Conservation (phyloP, 2,113 vertebrate species). For the Colius striatus region DNA sequence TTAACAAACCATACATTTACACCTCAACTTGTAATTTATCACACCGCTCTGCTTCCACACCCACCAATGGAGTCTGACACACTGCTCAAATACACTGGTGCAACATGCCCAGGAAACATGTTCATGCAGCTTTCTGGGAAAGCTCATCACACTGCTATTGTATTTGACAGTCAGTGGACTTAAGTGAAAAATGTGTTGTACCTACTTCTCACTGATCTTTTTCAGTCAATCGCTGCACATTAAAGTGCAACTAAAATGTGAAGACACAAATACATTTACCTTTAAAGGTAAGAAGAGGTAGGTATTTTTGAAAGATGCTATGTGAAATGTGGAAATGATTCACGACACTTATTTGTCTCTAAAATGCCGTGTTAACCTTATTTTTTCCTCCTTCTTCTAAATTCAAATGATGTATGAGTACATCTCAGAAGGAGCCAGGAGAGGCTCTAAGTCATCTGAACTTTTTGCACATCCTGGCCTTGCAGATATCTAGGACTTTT, state of each 20-base stretch:
- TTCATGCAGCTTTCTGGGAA: background rate
- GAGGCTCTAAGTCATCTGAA: background rate
- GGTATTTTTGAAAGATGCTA: background rate
- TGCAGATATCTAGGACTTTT: background rate
- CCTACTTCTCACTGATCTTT: background rate
- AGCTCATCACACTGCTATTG: background rate
- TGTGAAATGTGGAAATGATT: background rate
- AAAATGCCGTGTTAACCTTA: background rate
- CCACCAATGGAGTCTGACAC: background rate
- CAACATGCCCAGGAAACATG: background rate
- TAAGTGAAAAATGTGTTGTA: background rate
- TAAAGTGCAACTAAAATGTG: background rate
- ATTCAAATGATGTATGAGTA: background rate
- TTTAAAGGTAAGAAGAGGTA: background rate
- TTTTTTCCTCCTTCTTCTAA: background rate
- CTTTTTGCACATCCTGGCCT: background rate
- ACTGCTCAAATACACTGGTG: background rate
- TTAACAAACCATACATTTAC: slow-evolving; percentile 72
- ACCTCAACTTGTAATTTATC: slow-evolving; percentile 58
- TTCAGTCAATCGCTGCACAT: background rate
- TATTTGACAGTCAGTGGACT: background rate
- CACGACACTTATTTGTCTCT: background rate
- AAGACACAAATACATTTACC: background rate
- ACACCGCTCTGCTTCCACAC: slow-evolving; percentile 1
- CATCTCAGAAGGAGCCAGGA: background rate